Evolutionary conservation across 2,797 vertebrate genomes (phyloP).

Genomic region (Mormyrus hasselquistii): DNA sequence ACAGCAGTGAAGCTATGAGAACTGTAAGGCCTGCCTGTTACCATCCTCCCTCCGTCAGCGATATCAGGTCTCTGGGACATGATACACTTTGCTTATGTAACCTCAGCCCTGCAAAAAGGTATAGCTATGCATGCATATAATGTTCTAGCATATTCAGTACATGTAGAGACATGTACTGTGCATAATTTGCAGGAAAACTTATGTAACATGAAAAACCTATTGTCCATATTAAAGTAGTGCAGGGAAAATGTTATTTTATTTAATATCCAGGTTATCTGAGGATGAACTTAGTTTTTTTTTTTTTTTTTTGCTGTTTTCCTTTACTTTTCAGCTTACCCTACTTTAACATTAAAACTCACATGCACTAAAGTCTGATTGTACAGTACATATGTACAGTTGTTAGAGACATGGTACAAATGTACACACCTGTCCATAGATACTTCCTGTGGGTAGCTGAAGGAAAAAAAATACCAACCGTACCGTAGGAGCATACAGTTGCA

Average conservation of each 20-base stretch:
- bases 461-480: no score
- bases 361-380: background rate
- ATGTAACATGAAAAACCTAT: background rate
- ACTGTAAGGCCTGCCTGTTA: background rate
- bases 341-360: background rate
- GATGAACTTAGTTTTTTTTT: background rate
- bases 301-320: no score
- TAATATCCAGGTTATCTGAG: background rate
- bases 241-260: background rate
- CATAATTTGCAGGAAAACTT: background rate
- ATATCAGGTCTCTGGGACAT: background rate
- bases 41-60: background rate
- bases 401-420: background rate
- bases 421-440: background rate
- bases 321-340: background rate
- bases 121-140: background rate
- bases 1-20: background rate
- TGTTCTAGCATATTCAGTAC: background rate
- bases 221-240: background rate
- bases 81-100: background rate
- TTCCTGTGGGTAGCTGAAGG: background rate
- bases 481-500: background rate
- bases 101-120: background rate
- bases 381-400: no score
- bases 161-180: background rate